Percentiles rank a stretch among this genome's conserved stretches.
Evolutionary conservation across 53 echinoderm and acorn worm species (phyloP).

Genomic region (Antedon mediterranea): DNA sequence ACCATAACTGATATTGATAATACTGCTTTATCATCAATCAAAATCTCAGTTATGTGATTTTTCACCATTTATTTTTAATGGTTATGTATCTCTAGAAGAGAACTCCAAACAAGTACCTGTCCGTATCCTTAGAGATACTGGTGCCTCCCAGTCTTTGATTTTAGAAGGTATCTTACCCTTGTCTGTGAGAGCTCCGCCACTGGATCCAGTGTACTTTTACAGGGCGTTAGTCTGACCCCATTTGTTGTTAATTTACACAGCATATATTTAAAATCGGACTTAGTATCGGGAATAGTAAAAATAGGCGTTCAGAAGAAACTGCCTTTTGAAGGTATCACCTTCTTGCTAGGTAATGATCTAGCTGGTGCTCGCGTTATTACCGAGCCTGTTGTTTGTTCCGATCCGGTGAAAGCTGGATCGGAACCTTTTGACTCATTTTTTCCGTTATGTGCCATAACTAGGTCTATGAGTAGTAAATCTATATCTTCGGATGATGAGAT

Average conservation of each 20-base stretch:
- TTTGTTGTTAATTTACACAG: conserved; percentile 23
- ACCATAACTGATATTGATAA: too few relatives aligned
- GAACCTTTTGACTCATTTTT: too few relatives aligned
- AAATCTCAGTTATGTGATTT: too few relatives aligned
- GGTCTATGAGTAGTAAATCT: too few relatives aligned
- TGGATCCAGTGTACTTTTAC: conserved; percentile 28
- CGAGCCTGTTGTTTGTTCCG: too few relatives aligned
- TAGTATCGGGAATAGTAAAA: conserved; percentile 20
- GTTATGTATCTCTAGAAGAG: too few relatives aligned
- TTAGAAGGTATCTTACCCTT: conserved; percentile 20
- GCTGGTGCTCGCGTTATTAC: too few relatives aligned
- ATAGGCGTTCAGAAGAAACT: conserved; percentile 28
- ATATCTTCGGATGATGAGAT: too few relatives aligned
- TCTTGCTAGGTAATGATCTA: conserved; percentile 48
- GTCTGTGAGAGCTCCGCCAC: conserved; percentile 3
- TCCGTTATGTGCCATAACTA: too few relatives aligned
- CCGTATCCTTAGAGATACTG: conserved; percentile 26
- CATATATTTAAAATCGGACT: conserved; percentile 23
- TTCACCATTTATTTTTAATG: too few relatives aligned
- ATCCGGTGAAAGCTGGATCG: too few relatives aligned
- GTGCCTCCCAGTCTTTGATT: conserved; percentile 37
- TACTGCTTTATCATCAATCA: too few relatives aligned
- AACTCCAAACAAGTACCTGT: background rate
- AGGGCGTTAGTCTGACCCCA: conserved; percentile 21
- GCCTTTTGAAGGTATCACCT: conserved; percentile 35